Base-by-base conservation (phyloP, 2,888 invertebrate species). In the Bursaphelenchus okinawaensis region DNA sequence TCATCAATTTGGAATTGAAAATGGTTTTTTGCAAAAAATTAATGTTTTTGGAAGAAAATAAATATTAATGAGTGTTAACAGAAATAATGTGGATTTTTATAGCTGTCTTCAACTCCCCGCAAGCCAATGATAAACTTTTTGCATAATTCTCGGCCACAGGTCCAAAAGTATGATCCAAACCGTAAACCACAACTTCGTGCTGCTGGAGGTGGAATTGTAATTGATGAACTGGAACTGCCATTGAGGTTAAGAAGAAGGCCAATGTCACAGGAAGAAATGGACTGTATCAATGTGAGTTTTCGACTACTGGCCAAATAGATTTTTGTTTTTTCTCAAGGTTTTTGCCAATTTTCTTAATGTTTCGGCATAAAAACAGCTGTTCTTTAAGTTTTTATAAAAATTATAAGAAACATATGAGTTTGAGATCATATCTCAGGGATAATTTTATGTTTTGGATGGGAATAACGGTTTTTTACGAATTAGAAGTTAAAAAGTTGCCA, bases 101-200 rank as follows among this genome's bases (percentile, higher is more conserved):
- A 62, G 63, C 63, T 62, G 19, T 60, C 65, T 24, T 52, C 52
- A 60, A 65, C 70, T n/a, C 68, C 67, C 20, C 74, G 79, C 23
- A 69, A 72, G 58, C 81, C 81, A 20, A 64, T 76, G 67, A 81
- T 81, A 69, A 80, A 81, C 62, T 81, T 81, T 72, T 52, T 81
- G 52, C 77, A 78, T 40, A 68, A 73, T 27, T 80, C 80, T 7
- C 75, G 77, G 27, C 79, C 80, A 52, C 68, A 76, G 63, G 70
- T 40, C 29, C 28, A 19, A 0, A 26, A 20, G 16, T 54, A 7
- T 9, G 69, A 69, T 59, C 54, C 70, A 20, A 68, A 19, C 16
- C 12, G 40, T 16, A 40, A 40, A n/a, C 3, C 40, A 16, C 40
- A 40, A 6, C 16, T n/a, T 1, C 40, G 40, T n/a, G 1, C 40